Percentiles rank a stretch among this genome's conserved stretches.
phyloP scores from a whole-genome alignment of 1,140 invertebrate species.

The Drosophila quadrilineata region DNA sequence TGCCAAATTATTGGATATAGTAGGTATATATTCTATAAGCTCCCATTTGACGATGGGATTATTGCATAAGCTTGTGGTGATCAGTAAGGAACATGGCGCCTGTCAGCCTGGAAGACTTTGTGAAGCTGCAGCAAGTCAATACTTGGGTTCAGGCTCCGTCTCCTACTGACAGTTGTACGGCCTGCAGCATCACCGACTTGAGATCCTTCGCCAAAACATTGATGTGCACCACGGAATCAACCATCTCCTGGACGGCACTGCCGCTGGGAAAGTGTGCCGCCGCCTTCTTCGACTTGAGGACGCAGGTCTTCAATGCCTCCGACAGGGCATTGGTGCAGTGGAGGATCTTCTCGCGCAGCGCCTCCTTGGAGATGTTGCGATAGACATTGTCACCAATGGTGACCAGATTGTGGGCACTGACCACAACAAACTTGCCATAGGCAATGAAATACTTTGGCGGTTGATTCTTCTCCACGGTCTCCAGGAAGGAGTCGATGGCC shows the following conservation, averaged over 20 bases:
- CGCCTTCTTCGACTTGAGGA: slow-evolving; percentile 93
- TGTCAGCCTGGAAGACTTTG: slow-evolving; percentile 59
- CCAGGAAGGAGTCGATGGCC: slow-evolving; percentile 94
- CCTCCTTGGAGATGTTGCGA: slow-evolving; percentile 88
- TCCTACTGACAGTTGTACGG: slow-evolving; percentile 68
- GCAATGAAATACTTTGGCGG: slow-evolving; percentile 96
- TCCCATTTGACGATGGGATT: not conserved
- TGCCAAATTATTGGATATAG: slow-evolving; percentile 54
- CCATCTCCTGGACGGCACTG: slow-evolving; percentile 95
- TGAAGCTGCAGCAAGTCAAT: slow-evolving; percentile 7
- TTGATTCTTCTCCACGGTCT: slow-evolving; percentile 95
- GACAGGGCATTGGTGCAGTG: slow-evolving; percentile 92
- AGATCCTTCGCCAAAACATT: slow-evolving; percentile 89
- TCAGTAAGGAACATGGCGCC: slow-evolving; percentile 48
- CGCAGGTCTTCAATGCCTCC: slow-evolving; percentile 91
- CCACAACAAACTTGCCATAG: slow-evolving; percentile 95
- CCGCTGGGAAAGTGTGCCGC: slow-evolving; percentile 95
- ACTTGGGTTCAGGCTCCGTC: slow-evolving; percentile 38
- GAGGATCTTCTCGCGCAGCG: slow-evolving; percentile 88
- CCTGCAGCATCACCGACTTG: slow-evolving; percentile 86
- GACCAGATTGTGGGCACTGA: slow-evolving; percentile 95
- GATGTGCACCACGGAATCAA: slow-evolving; percentile 92
- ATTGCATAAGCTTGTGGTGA: slow-evolving; percentile 22
- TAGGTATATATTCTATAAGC: too few relatives aligned
- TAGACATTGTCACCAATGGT: slow-evolving; percentile 96